Conservation (phyloP, 2,797 vertebrate genomes). For the Hirundo rustica region DNA sequence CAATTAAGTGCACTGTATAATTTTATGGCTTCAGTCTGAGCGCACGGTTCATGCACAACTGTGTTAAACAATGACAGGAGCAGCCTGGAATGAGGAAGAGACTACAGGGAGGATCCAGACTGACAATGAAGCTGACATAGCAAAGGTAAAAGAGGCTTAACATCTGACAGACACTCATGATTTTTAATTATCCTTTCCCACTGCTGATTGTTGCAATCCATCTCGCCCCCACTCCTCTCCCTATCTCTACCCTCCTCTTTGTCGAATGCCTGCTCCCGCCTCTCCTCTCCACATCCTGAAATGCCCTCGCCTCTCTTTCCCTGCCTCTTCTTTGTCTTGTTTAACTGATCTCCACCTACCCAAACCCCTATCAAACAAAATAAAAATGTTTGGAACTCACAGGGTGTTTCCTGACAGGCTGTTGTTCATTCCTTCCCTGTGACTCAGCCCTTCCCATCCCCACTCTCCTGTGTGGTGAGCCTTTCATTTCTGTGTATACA, state of each 20-base stretch:
- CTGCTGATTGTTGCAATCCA: not conserved
- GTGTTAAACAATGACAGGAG: conserved; percentile 46
- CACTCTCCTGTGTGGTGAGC: not conserved
- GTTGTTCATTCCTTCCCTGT: conserved; percentile 28
- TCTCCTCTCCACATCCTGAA: conserved; percentile 19
- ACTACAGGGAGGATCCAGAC: conserved; percentile 42
- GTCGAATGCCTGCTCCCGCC: not conserved
- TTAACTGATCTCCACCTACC: conserved; percentile 45
- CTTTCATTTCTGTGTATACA: not conserved
- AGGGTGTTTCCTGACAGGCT: conserved; percentile 30
- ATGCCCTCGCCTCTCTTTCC: not conserved
- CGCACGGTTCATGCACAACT: not conserved
- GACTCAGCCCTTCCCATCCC: not conserved
- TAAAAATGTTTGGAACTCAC: conserved; percentile 51
- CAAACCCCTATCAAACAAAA: conserved; percentile 25
- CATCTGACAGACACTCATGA: conserved; percentile 9
- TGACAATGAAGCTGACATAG: conserved; percentile 12
- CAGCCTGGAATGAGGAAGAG: conserved; percentile 56
- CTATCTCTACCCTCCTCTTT: not conserved
- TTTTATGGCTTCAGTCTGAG: conserved; percentile 21
- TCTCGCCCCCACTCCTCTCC: not conserved
- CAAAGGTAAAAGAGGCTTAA: conserved; percentile 34
- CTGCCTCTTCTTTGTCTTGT: not conserved
- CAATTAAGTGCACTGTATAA: conserved; percentile 35
- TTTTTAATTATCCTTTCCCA: conserved; percentile 52